These are phyloP conservation scores for Colossoma macropomum DNA, from an alignment of 2,113 vertebrate species.

Conservation along the genomic window DNA sequence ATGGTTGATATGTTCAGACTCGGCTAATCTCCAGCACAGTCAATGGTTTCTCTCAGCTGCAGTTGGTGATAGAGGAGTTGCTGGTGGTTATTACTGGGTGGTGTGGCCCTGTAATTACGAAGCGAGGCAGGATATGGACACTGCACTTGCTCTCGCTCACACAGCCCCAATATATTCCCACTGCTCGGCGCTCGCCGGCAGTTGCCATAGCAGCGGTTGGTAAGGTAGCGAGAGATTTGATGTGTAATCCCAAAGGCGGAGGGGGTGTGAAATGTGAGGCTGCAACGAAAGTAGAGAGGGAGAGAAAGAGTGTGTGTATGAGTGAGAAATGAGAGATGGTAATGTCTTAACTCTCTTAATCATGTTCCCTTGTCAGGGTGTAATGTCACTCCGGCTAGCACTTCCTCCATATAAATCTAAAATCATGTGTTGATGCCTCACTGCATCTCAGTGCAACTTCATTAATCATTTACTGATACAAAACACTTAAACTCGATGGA, in stretches of 20 bases:
- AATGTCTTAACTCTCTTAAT: slow-evolving; percentile 27
- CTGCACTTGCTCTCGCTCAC: slow-evolving; percentile 34
- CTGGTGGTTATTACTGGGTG: slow-evolving; percentile 42
- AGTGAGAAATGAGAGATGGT: neutral
- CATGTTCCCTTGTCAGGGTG: slow-evolving; percentile 14
- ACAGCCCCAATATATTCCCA: slow-evolving; percentile 42
- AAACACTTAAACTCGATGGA: neutral
- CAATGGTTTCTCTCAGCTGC: slow-evolving; percentile 1
- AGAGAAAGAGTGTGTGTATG: slow-evolving; percentile 24
- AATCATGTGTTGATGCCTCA: neutral
- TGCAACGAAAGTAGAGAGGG: slow-evolving; percentile 58
- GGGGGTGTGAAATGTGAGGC: slow-evolving; percentile 70
- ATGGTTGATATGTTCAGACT: neutral
- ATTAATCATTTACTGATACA: too few species aligned
- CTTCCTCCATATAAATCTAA: neutral
- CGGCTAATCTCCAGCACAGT: slow-evolving; percentile 5
- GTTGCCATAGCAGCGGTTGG: slow-evolving; percentile 83
- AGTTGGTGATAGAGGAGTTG: slow-evolving; percentile 22
- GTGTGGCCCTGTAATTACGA: slow-evolving; percentile 52
- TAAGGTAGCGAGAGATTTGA: slow-evolving; percentile 69
- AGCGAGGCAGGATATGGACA: slow-evolving; percentile 53
- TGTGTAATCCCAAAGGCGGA: slow-evolving; percentile 74
- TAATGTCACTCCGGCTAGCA: slow-evolving; percentile 18
- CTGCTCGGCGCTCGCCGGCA: slow-evolving; percentile 60
- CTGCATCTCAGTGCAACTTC: neutral